These are phyloP conservation scores for Synanthedon formicaeformis DNA, from an alignment of 2,888 invertebrate species.

Conservation along the genomic window DNA sequence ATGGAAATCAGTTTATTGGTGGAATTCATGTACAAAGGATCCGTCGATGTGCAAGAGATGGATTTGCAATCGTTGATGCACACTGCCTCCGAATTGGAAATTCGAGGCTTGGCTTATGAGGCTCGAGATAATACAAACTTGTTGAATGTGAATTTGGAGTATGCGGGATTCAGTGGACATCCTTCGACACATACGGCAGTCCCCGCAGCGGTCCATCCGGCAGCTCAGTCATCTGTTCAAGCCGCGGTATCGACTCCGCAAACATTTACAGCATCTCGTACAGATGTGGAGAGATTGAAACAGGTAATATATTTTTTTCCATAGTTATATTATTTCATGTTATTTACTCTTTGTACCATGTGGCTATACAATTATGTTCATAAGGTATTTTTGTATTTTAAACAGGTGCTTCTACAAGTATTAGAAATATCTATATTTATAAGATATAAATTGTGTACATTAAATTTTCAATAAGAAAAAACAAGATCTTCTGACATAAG, in stretches of 20 bases:
- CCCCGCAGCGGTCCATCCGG: neutral
- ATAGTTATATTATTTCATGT: neutral
- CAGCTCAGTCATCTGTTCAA: neutral
- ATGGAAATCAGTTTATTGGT: conserved; percentile 76
- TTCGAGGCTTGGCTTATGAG: conserved; percentile 74
- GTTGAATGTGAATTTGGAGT: conserved; percentile 65
- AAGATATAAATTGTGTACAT: too few species aligned
- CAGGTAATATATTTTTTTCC: conserved; percentile 33
- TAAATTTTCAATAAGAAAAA: too few species aligned
- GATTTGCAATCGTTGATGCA: conserved; percentile 74
- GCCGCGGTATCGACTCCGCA: conserved; percentile 17
- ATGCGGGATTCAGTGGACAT: conserved; percentile 34
- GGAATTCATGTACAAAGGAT: conserved; percentile 80
- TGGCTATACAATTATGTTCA: neutral
- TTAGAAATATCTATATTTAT: too few species aligned
- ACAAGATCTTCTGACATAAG: too few species aligned
- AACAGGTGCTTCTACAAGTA: too few species aligned
- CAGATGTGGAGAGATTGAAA: conserved; percentile 60
- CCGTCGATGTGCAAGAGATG: conserved; percentile 75
- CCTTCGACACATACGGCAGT: neutral
- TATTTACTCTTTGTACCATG: neutral
- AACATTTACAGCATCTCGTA: conserved; percentile 38
- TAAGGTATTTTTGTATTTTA: neutral
- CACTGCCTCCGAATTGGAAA: conserved; percentile 76
- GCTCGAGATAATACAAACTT: conserved; percentile 69